Evolutionary conservation across 2,888 invertebrate genomes (phyloP).

Genomic region (Geotrupes spiniger): DNA sequence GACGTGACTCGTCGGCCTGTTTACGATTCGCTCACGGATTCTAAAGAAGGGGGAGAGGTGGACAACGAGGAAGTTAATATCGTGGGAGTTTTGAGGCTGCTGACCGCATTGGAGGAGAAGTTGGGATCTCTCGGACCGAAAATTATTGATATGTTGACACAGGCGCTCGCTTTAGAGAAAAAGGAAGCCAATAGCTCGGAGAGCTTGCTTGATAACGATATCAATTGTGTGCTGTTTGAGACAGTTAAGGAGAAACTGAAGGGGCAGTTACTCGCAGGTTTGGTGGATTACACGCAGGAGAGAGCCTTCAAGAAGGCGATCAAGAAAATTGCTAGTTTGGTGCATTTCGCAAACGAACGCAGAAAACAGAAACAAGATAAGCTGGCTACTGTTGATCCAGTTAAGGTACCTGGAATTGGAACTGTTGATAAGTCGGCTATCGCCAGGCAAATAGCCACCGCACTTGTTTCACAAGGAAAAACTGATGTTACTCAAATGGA

Average conservation of each 20-base stretch:
- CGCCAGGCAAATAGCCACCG: conserved; percentile 77
- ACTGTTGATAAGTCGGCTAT: conserved; percentile 76
- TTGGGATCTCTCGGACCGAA: conserved; percentile 82
- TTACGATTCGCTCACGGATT: conserved; percentile 16
- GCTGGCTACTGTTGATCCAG: conserved; percentile 48
- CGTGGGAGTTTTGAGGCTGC: conserved; percentile 67
- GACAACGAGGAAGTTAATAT: conserved; percentile 55
- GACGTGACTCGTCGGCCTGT: conserved; percentile 42
- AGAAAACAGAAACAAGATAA: conserved; percentile 47
- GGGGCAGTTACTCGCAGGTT: conserved; percentile 65
- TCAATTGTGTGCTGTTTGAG: conserved; percentile 74
- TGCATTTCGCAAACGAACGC: conserved; percentile 62
- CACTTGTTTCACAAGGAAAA: conserved; percentile 74
- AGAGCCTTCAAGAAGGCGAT: conserved; percentile 72
- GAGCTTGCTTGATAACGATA: conserved; percentile 68
- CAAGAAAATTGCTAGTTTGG: conserved; percentile 70
- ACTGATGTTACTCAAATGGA: conserved; percentile 78
- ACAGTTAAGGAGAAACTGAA: conserved; percentile 84
- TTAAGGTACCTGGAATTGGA: conserved; percentile 67
- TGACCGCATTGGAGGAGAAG: conserved; percentile 79
- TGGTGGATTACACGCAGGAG: conserved; percentile 62
- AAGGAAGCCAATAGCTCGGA: conserved; percentile 72
- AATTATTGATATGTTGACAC: conserved; percentile 71
- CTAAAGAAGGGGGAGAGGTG: conserved; percentile 13
- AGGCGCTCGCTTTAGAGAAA: conserved; percentile 77